Percentiles rank a stretch among this genome's conserved stretches.
Evolutionary conservation across 2,888 invertebrate genomes (phyloP).

Genomic region (Drosophila seclusa): DNA sequence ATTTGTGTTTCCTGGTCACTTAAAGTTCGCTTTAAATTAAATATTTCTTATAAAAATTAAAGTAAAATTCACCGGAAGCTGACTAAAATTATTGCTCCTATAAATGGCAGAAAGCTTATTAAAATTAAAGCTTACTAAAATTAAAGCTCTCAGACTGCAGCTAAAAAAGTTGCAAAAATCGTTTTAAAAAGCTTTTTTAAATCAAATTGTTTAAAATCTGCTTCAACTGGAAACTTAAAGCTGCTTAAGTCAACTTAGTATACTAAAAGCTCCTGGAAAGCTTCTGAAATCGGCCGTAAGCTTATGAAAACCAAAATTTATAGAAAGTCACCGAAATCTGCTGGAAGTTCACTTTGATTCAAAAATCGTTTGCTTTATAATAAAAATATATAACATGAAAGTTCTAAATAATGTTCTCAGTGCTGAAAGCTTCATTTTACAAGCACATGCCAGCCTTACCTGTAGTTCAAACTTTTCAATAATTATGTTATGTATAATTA

Average conservation of each 20-base stretch:
- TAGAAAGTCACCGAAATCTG: background rate
- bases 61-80: background rate
- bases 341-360: background rate
- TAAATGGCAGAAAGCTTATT: background rate
- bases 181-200: background rate
- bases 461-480: background rate
- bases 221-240: background rate
- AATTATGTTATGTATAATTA: background rate
- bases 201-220: background rate
- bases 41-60: background rate
- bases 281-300: background rate
- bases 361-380: too few species aligned
- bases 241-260: background rate
- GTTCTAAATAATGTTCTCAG: background rate
- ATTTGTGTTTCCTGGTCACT: background rate
- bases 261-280: background rate
- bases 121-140: background rate
- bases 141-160: background rate
- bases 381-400: background rate
- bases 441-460: background rate
- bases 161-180: too few species aligned
- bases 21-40: background rate
- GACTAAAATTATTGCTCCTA: background rate
- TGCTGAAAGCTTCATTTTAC: background rate
- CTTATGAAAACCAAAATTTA: background rate